A percentile compares a stretch with the other conserved stretches of the same genome.
phyloP scores from a whole-genome alignment of 2,888 invertebrate species.

The Tetrapedia diversipes region DNA sequence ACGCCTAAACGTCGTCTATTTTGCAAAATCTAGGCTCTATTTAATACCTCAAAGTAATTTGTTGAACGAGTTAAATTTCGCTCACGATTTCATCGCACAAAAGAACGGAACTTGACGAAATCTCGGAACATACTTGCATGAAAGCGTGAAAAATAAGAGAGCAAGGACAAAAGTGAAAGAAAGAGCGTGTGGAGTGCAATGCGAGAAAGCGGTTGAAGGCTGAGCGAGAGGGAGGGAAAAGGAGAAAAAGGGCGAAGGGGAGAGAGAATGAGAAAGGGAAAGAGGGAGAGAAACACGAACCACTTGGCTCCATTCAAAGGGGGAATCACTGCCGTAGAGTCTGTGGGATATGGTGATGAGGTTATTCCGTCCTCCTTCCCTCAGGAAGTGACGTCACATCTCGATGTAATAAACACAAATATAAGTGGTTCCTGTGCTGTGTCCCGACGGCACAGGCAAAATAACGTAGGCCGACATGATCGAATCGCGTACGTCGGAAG shows the following conservation, averaged over 20 bases:
- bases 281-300: constrained; percentile 53
- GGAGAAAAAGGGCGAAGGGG: constrained; percentile 49
- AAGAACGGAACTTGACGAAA: background rate
- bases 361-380: constrained; percentile 79
- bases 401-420: constrained; percentile 77
- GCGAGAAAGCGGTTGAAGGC: too few relatives aligned
- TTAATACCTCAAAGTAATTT: background rate
- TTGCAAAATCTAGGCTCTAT: too few relatives aligned
- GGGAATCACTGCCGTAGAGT: constrained; percentile 62
- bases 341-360: constrained; percentile 77
- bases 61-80: background rate
- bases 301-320: constrained; percentile 70
- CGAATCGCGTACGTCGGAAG: constrained; percentile 67
- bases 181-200: too few relatives aligned
- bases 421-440: constrained; percentile 72
- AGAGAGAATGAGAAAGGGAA: constrained; percentile 44
- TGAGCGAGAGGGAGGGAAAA: constrained; percentile 47
- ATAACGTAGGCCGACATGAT: constrained; percentile 63
- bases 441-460: constrained; percentile 61
- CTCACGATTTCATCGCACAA: background rate
- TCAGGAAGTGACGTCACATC: constrained; percentile 77
- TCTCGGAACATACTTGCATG: constrained; percentile 3
- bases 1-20: background rate
- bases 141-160: constrained; percentile 15
- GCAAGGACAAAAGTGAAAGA: background rate